phyloP scores from a whole-genome alignment of 2,888 invertebrate genomes.

The Diarsia dahlii region DNA sequence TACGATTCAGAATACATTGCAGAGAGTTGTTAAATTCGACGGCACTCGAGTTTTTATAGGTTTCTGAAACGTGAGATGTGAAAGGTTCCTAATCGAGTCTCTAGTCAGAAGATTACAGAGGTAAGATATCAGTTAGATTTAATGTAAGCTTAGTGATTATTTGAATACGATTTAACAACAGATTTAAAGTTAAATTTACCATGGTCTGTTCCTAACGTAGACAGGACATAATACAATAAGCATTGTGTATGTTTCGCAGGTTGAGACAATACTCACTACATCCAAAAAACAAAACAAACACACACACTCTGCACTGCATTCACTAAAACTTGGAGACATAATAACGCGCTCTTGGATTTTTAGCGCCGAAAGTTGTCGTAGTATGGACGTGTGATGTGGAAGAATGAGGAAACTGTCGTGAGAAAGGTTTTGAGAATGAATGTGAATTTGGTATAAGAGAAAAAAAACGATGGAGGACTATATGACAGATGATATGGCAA shows the following conservation, averaged over 20 bases:
- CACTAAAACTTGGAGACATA: too few species aligned
- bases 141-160: not conserved
- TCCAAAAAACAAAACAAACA: too few species aligned
- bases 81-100: not conserved
- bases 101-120: not conserved
- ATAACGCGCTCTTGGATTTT: too few species aligned
- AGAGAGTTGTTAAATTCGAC: conserved; percentile 1
- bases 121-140: not conserved
- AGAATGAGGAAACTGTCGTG: too few species aligned
- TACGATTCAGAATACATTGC: conserved; percentile 21
- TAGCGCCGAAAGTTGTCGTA: too few species aligned
- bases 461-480: too few species aligned
- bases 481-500: too few species aligned
- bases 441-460: too few species aligned
- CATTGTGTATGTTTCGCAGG: not conserved
- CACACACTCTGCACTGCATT: too few species aligned
- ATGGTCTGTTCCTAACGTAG: not conserved
- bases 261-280: not conserved
- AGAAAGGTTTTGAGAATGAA: too few species aligned
- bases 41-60: not conserved
- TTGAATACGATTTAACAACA: not conserved
- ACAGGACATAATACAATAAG: not conserved
- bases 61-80: not conserved
- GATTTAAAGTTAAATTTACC: not conserved
- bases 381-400: too few species aligned